Conservation (phyloP, 2,113 vertebrate species). For the Eulacestoma nigropectus region DNA sequence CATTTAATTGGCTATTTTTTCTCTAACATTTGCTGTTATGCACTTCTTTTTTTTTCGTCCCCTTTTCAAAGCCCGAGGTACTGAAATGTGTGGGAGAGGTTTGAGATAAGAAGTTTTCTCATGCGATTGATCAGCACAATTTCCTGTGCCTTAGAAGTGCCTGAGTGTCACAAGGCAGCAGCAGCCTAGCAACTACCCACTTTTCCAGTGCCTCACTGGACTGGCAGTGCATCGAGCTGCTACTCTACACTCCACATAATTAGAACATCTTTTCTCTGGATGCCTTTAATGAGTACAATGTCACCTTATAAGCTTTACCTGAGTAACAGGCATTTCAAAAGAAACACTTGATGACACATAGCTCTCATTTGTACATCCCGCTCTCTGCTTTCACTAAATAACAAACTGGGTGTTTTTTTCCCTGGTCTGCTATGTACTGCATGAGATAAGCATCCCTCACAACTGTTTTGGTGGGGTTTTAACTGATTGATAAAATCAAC, state of each 20-base stretch:
- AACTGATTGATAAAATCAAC: not conserved
- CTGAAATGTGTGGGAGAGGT: conserved; percentile 18
- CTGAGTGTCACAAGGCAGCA: not conserved
- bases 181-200: conserved; percentile 4
- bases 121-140: not conserved
- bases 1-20: not conserved
- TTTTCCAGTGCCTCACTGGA: not conserved
- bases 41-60: not conserved
- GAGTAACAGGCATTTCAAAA: not conserved
- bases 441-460: not conserved
- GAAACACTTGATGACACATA: not conserved
- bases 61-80: not conserved
- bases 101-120: conserved; percentile 4
- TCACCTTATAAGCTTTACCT: not conserved
- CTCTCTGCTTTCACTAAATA: not conserved
- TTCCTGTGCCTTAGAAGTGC: not conserved
- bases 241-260: not conserved
- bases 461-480: not conserved
- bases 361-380: not conserved
- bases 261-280: not conserved
- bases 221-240: not conserved
- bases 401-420: not conserved
- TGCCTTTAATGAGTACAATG: not conserved
- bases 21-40: not conserved
- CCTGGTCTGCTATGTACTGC: not conserved